Evolutionary conservation across 2,888 invertebrate species (phyloP).

Genomic region (Dicyrtoma fusca): DNA sequence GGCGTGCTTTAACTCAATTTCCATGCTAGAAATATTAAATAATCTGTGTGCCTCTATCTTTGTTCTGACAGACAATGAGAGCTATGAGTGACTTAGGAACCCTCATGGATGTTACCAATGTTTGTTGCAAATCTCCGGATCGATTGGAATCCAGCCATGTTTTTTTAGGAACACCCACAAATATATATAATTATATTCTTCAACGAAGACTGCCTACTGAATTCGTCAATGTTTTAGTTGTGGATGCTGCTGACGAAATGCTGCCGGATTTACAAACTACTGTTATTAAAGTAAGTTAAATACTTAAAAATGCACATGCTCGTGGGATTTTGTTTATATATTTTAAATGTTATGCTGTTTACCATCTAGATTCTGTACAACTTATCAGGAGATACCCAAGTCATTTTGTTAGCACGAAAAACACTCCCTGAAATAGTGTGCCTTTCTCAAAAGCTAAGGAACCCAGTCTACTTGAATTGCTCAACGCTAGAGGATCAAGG

Average conservation of each 20-base stretch:
- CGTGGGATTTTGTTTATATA: not conserved
- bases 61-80: conserved; percentile 10
- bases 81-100: conserved; percentile 23
- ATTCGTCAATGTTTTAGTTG: conserved; percentile 5
- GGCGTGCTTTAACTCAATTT: not conserved
- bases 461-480: conserved; percentile 23
- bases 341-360: conserved; percentile 9
- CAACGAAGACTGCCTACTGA: conserved; percentile 8
- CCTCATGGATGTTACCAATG: conserved; percentile 7
- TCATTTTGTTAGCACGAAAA: conserved; percentile 4
- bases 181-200: conserved; percentile 5
- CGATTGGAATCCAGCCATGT: conserved; percentile 6
- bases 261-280: not conserved
- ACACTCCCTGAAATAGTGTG: conserved; percentile 1
- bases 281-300: conserved; percentile 21
- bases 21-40: not conserved
- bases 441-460: conserved; percentile 17
- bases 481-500: conserved; percentile 1
- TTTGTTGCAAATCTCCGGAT: conserved; percentile 10
- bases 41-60: not conserved
- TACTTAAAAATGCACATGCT: not conserved
- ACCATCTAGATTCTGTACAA: conserved; percentile 23
- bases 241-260: conserved; percentile 24
- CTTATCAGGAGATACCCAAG: conserved; percentile 23
- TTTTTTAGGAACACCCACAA: conserved; percentile 8